Percentiles rank a stretch among this genome's conserved stretches.
Evolutionary conservation across 2,888 invertebrate species (phyloP).

Genomic region (Zygothrica quintamaculata): DNA sequence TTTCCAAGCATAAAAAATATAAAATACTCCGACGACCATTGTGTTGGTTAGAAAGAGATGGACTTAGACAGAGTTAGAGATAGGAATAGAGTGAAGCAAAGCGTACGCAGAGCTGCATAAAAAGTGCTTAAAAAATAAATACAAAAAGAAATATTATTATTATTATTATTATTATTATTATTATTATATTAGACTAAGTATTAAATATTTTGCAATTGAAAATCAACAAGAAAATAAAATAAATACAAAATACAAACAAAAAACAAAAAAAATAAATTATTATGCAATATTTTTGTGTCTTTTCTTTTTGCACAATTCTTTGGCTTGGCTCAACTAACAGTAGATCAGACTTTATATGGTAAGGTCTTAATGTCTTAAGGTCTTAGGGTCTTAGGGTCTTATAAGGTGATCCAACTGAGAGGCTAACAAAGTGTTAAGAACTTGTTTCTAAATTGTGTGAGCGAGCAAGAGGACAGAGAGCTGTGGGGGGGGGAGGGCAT

Average conservation of each 20-base stretch:
- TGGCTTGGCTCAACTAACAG: conserved; percentile 13
- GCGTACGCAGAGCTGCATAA: conserved; percentile 35
- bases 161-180: conserved; percentile 18
- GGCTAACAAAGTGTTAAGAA: too few relatives aligned
- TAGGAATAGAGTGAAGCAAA: conserved; percentile 5
- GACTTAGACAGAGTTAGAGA: conserved; percentile 7
- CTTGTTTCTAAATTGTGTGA: too few relatives aligned
- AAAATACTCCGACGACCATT: conserved; percentile 50
- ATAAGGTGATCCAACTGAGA: too few relatives aligned
- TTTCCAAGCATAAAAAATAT: conserved; percentile 79
- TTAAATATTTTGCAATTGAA: conserved; percentile 57
- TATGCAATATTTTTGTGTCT: conserved; percentile 57
- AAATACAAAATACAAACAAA: conserved; percentile 68
- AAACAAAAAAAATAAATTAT: conserved; percentile 75
- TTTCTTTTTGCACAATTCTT: conserved; percentile 50
- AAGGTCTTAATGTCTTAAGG: too few relatives aligned
- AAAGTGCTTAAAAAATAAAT: conserved; percentile 32
- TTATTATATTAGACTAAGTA: neutral
- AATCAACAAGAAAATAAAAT: conserved; percentile 73
- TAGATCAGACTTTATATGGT: too few relatives aligned
- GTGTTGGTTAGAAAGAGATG: conserved; percentile 25
- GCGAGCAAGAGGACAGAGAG: too few relatives aligned
- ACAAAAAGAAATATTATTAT: conserved; percentile 25
- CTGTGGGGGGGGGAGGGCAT: too few relatives aligned
- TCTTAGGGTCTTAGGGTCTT: too few relatives aligned